Conservation (phyloP, 1,140 invertebrate species). For the Choristoneura fumiferana region DNA sequence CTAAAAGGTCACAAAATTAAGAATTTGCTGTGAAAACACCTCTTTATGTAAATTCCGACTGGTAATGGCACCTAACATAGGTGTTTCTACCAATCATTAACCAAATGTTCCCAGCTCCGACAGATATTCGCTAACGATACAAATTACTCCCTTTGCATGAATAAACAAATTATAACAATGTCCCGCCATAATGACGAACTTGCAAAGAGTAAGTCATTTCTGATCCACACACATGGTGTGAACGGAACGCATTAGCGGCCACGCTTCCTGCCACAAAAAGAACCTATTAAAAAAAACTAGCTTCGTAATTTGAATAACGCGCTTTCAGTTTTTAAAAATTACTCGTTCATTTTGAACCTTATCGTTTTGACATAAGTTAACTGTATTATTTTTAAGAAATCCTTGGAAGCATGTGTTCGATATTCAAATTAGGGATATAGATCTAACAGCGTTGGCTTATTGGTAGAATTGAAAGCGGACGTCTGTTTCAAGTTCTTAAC, state of each 20-base stretch:
- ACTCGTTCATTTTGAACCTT: slow-evolving; percentile 19
- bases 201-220: slow-evolving; percentile 52
- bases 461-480: slow-evolving; percentile 58
- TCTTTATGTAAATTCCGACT: not conserved
- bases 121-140: slow-evolving; percentile 63
- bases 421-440: slow-evolving; percentile 60
- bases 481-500: slow-evolving; percentile 63
- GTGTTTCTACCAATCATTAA: slow-evolving; percentile 54
- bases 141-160: slow-evolving; percentile 44
- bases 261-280: slow-evolving; percentile 50
- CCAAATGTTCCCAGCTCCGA: slow-evolving; percentile 53
- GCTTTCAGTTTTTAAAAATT: not conserved
- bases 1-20: too few relatives aligned
- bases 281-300: slow-evolving; percentile 42
- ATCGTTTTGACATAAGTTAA: not conserved
- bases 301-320: slow-evolving; percentile 29
- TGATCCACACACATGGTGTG: slow-evolving; percentile 62
- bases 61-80: slow-evolving; percentile 25
- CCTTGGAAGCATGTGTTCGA: slow-evolving; percentile 57
- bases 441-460: slow-evolving; percentile 48
- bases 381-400: slow-evolving; percentile 20
- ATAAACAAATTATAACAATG: slow-evolving; percentile 67
- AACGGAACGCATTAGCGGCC: slow-evolving; percentile 54
- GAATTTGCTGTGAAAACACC: too few relatives aligned
- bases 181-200: slow-evolving; percentile 36